Conservation (phyloP, 2,797 vertebrate genomes). For the Lophotriccus pileatus region DNA sequence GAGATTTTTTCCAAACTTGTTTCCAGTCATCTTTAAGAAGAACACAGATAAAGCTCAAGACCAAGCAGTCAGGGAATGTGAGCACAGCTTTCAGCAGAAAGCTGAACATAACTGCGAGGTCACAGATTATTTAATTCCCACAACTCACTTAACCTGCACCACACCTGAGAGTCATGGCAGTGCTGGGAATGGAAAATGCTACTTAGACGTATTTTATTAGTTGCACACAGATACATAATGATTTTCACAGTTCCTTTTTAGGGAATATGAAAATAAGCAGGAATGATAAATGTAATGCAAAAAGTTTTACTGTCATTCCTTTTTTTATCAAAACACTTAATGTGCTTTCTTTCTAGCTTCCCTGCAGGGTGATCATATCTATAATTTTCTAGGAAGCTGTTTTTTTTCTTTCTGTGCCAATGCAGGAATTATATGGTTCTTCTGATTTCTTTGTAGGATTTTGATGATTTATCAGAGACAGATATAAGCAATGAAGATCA, state of each 20-base stretch:
- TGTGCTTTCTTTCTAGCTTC: background rate
- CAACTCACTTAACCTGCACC: background rate
- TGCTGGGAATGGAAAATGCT: background rate
- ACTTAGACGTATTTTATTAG: background rate
- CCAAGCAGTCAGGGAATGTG: background rate
- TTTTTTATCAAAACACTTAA: background rate
- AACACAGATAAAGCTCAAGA: background rate
- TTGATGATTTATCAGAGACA: conserved; percentile 68
- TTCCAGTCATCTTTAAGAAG: background rate
- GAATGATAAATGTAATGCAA: background rate
- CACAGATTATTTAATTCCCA: background rate
- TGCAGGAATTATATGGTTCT: background rate
- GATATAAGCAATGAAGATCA: conserved; percentile 73
- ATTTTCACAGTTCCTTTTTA: background rate
- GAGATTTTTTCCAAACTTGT: background rate
- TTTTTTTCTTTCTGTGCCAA: background rate
- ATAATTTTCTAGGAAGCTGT: background rate
- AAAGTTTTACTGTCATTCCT: background rate
- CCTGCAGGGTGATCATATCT: background rate
- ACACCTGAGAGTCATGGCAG: background rate
- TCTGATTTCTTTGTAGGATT: conserved; percentile 57
- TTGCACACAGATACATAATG: background rate
- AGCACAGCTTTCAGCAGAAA: background rate
- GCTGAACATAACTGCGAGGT: background rate
- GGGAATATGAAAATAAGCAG: background rate